Base-by-base conservation (phyloP, 2,888 invertebrate species). In the Tuta absoluta region DNA sequence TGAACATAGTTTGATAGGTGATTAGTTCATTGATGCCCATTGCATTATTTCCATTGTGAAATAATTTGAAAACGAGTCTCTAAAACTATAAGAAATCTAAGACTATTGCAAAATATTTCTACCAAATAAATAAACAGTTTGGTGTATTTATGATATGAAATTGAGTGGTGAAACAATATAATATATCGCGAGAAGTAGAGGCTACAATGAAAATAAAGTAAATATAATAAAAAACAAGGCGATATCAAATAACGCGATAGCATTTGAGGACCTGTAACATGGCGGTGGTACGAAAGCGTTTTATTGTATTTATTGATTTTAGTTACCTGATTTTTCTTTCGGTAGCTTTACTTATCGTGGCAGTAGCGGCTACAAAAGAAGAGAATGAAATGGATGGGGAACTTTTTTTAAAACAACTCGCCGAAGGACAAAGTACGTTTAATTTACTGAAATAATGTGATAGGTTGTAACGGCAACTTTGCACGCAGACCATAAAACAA, bases 351-450 rank as follows among this genome's bases (percentile, higher is more conserved):
- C 66, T 67, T 69, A 66, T 59, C 8, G 2, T 23, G 5, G 66
- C 65, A 49, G 56, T 71, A 69, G 65, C 74, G 72, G 73, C 63
- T 67, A 69, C 68, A 49, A 63, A 70, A 62, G 57, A 71, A 70
- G 66, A 71, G 10, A 66, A 68, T 28, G 68, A 65, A 17, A 71
- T 65, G 14, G 76, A 86, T 70, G 86, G 87, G 1, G 74, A 75
- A 64, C 49, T 73, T 28, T 85, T 75, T 66, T 19, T 87, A 65
- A 72, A 76, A 63, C 73, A 70, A 67, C 67, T 86, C 67, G 33
- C 74, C 67, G 58, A 76, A 73, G 81, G 78, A 61, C 63, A 82
- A 67, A 74, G 87, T 88, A 74, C 82, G 87, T 82, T 64, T 64
- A 49, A 62, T 41, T 65, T 53, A 5, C 48, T 19, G 41, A 7